Percentiles rank a stretch among this genome's conserved stretches.
These are phyloP conservation scores for Tor tambroides DNA, from an alignment of 2,113 vertebrate species.

Conservation along the genomic window DNA sequence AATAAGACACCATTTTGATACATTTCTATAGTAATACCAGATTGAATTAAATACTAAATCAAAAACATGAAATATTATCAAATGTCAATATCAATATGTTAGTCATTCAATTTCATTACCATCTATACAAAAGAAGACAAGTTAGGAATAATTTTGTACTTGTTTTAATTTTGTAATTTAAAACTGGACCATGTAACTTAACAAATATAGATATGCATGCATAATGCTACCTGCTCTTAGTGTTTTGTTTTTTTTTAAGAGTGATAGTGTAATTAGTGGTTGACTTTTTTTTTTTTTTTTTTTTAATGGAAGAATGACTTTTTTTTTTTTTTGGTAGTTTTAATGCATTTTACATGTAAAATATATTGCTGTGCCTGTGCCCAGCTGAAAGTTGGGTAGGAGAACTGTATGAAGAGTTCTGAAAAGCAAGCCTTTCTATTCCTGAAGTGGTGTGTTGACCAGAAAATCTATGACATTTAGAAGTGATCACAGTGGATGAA, in stretches of 20 bases:
- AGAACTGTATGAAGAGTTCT: background rate
- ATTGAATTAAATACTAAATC: too few species aligned
- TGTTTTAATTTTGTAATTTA: too few species aligned
- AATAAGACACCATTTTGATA: background rate
- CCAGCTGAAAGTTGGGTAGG: background rate
- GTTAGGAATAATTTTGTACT: too few species aligned
- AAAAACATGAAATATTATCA: too few species aligned
- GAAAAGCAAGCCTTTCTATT: background rate
- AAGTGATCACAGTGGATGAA: conserved; percentile 19
- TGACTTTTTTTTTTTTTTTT: background rate
- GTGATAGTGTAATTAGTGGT: background rate
- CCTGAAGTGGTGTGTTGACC: background rate
- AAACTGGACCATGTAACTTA: too few species aligned
- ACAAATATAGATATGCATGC: too few species aligned
- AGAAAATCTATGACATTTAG: background rate
- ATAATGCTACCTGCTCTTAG: background rate
- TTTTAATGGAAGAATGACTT: background rate
- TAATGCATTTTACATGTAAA: background rate
- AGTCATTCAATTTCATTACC: too few species aligned
- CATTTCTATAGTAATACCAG: background rate
- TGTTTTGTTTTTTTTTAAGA: background rate
- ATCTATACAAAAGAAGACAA: too few species aligned
- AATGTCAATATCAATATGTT: too few species aligned
- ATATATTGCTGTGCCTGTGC: background rate
- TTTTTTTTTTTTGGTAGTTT: background rate